Conservation (phyloP, 2,888 invertebrate species). For the Hesperia comma region DNA sequence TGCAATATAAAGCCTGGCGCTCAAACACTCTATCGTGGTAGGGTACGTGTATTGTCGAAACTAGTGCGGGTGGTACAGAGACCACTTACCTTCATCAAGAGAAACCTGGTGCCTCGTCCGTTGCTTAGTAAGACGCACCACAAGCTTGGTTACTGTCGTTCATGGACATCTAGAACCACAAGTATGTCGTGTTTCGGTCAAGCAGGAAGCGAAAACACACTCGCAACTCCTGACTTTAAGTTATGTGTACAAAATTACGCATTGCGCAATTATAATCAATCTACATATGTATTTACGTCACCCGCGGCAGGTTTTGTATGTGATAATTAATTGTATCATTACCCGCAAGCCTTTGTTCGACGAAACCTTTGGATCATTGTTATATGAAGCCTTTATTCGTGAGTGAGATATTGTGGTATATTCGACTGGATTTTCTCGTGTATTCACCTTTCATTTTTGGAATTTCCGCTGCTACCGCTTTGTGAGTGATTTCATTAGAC, state of each 20-base stretch:
- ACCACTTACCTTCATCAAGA: too few species aligned
- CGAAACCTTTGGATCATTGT: slow-evolving; percentile 24
- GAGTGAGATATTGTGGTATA: slow-evolving; percentile 13
- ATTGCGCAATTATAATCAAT: slow-evolving; percentile 33
- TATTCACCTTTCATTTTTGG: slow-evolving; percentile 13
- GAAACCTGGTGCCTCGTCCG: too few species aligned
- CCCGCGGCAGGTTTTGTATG: slow-evolving; percentile 24
- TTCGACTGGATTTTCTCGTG: slow-evolving; percentile 5
- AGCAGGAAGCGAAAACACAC: too few species aligned
- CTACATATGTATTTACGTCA: slow-evolving; percentile 12
- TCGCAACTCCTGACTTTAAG: not conserved
- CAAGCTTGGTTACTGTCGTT: too few species aligned
- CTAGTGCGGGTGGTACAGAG: too few species aligned
- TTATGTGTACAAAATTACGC: slow-evolving; percentile 21
- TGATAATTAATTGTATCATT: slow-evolving; percentile 34
- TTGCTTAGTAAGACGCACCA: too few species aligned
- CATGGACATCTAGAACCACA: too few species aligned
- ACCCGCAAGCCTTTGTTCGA: slow-evolving; percentile 27
- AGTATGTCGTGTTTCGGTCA: too few species aligned
- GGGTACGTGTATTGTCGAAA: too few species aligned
- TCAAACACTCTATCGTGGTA: too few species aligned
- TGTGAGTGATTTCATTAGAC: too few species aligned
- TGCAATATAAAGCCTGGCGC: too few species aligned
- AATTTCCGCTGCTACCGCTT: not conserved
- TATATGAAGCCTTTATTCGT: slow-evolving; percentile 16